These are phyloP conservation scores for Apodemia hepburni DNA, from an alignment of 2,888 invertebrate species.

Conservation along the genomic window DNA sequence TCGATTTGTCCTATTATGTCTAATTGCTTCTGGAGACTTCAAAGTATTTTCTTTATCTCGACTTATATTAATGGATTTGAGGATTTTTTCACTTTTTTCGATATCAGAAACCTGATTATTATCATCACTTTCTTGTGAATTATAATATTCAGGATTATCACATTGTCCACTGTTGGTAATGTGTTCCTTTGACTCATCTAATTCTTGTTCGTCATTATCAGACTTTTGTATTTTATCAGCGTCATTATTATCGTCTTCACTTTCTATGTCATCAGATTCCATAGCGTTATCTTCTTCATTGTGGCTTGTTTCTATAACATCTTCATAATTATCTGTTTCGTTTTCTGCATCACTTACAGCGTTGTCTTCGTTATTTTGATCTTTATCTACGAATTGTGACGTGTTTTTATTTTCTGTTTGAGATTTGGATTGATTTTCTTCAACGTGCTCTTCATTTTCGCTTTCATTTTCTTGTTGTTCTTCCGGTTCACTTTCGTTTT, in stretches of 20 bases:
- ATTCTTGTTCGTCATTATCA: constrained; percentile 1
- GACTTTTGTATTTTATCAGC: constrained; percentile 30
- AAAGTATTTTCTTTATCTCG: constrained; percentile 35
- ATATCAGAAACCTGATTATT: neutral
- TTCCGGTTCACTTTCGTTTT: neutral
- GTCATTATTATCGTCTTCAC: constrained; percentile 25
- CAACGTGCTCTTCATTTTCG: neutral
- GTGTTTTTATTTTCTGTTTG: constrained; percentile 13
- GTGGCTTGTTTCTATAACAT: constrained; percentile 21
- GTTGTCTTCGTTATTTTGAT: constrained; percentile 28
- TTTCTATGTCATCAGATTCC: constrained; percentile 26
- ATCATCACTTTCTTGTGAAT: neutral
- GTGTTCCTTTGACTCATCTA: neutral
- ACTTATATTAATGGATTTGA: constrained; percentile 25
- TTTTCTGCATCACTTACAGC: constrained; percentile 25
- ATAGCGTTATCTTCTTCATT: constrained; percentile 29
- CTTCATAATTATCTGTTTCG: constrained; percentile 26
- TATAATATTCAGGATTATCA: constrained; percentile 8
- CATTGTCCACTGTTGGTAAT: neutral
- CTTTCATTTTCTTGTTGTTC: neutral
- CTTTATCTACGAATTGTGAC: constrained; percentile 12
- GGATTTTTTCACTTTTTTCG: neutral
- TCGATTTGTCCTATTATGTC: constrained; percentile 40
- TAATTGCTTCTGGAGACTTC: constrained; percentile 52
- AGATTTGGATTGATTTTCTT: constrained; percentile 19